Evolutionary conservation across 2,113 vertebrate genomes (phyloP), one percentile per base, ranked within the genome.

Genomic region (Pterocles burchelli): DNA sequence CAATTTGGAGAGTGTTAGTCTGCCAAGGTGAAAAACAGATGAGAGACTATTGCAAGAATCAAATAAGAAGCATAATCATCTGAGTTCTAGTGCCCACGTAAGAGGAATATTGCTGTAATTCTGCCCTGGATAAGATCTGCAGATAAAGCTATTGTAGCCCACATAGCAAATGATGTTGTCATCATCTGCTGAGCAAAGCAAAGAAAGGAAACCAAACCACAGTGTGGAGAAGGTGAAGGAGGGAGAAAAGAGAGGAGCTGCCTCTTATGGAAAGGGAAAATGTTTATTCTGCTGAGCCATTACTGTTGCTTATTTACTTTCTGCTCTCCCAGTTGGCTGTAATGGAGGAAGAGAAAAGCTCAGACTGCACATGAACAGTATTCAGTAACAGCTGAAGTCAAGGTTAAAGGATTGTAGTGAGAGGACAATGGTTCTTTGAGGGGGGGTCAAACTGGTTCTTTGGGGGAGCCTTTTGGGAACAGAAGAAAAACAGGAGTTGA

Each of bases 311-410:
- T 77, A 49, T 89, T 92, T 90, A 21, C 22, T 89, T 65, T 85
- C 61, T 87, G 20, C 8, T 57, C 3, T 41, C 20, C 36, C 28
- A 20, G 14, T 7, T 88, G 66, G 9, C 33, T 82, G 6, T 17
- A 41, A 61, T 14, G 5, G 19, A 74, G 76, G 21, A 89, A 55
- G 3, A 67, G 20, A 65, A 68, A 68, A 88, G 18, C 16, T 63
- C 48, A 75, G 24, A 36, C 43, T 65, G 14, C 43, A 52, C 0
- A 0, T 28, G 17, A 85, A 36, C 2, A 46, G 9, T 51, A 45
- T 81, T 78, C 31, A 52, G 21, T 29, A 48, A 84, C 1, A 65
- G 7, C 33, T 75, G 22, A 91, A 81, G 22, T 43, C 11, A 85
- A 74, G 18, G 38, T 34, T 90, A 66, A 89, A 54, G 54, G 13